phyloP scores from a whole-genome alignment of 2,888 invertebrate species.

The Ormyrus thymus region DNA sequence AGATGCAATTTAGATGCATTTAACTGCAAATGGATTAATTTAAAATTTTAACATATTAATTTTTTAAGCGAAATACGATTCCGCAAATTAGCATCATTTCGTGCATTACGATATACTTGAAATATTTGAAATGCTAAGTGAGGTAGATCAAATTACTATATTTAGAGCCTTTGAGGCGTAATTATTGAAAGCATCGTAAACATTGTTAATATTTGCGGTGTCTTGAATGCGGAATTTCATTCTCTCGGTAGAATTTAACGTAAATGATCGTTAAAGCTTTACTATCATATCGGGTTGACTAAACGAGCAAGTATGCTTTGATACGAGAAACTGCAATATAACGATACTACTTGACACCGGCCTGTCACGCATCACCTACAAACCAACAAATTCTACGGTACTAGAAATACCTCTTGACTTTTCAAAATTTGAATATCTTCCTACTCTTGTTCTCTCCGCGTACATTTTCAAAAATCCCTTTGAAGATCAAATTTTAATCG shows the following conservation, averaged over 20 bases:
- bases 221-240: slow-evolving; percentile 39
- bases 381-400: slow-evolving; percentile 54
- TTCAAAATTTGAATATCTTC: slow-evolving; percentile 15
- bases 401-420: slow-evolving; percentile 60
- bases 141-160: too few species aligned
- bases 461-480: background rate
- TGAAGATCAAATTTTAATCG: too few species aligned
- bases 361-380: slow-evolving; percentile 58
- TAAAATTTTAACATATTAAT: too few species aligned
- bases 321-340: slow-evolving; percentile 65
- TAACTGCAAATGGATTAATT: too few species aligned
- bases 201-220: slow-evolving; percentile 29
- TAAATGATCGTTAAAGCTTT: slow-evolving; percentile 42
- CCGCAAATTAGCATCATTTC: too few species aligned
- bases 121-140: background rate
- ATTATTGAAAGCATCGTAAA: background rate
- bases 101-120: too few species aligned
- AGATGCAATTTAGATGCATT: too few species aligned
- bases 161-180: background rate
- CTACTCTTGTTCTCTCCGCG: background rate
- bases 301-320: slow-evolving; percentile 63
- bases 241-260: slow-evolving; percentile 28
- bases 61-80: too few species aligned
- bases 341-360: slow-evolving; percentile 66
- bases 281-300: slow-evolving; percentile 40